Percentiles rank a stretch among this genome's conserved stretches.
Conservation (phyloP, 1,140 invertebrate genomes). For the Zaprionus ghesquierei region DNA sequence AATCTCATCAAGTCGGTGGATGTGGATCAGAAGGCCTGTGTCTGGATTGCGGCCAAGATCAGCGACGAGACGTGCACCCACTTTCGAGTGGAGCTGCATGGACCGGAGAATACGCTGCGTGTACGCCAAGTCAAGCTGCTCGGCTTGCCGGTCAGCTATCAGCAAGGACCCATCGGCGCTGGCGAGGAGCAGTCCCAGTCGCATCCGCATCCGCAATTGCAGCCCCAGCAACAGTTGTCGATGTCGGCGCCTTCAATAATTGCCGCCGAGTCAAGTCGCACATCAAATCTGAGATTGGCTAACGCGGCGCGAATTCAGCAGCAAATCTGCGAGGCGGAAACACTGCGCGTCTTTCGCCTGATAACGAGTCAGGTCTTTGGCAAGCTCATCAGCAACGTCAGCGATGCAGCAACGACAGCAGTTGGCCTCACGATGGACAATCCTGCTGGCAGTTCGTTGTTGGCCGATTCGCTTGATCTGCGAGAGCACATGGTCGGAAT, state of each 20-base stretch:
- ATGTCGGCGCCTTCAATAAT: not conserved
- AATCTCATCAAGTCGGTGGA: constrained; percentile 91
- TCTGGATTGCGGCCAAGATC: constrained; percentile 94
- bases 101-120: constrained; percentile 94
- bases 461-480: constrained; percentile 86
- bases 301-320: constrained; percentile 88
- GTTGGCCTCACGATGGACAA: constrained; percentile 4
- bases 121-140: constrained; percentile 89
- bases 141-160: constrained; percentile 58
- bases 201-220: not conserved
- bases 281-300: constrained; percentile 52
- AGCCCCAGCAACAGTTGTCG: not conserved
- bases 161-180: not conserved
- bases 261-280: constrained; percentile 18
- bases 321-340: constrained; percentile 95
- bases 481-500: constrained; percentile 98
- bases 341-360: constrained; percentile 95
- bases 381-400: constrained; percentile 87
- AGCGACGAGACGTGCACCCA: constrained; percentile 82
- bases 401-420: constrained; percentile 74
- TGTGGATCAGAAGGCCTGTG: constrained; percentile 89
- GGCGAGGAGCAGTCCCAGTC: constrained; percentile 37
- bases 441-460: constrained; percentile 49
- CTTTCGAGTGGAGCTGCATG: constrained; percentile 93
- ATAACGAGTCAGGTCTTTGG: constrained; percentile 96